phyloP scores from a whole-genome alignment of 2,113 vertebrate genomes.

The Calyptomena viridis region DNA sequence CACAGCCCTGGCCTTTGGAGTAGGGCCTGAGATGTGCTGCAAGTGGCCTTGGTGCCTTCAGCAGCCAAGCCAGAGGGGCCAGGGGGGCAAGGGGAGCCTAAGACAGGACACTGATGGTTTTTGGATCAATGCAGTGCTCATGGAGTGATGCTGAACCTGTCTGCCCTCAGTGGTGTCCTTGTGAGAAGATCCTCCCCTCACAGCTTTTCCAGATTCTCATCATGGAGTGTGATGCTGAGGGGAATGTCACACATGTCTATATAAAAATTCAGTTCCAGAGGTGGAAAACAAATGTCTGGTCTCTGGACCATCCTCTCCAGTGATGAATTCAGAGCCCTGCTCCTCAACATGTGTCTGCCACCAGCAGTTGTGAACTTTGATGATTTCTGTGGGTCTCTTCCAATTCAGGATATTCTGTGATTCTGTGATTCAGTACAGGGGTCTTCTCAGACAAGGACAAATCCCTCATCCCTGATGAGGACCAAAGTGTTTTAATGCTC shows the following conservation, averaged over 20 bases:
- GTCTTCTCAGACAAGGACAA: background rate
- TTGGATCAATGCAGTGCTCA: background rate
- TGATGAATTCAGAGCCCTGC: background rate
- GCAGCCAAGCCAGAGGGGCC: background rate
- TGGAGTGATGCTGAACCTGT: background rate
- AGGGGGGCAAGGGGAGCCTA: background rate
- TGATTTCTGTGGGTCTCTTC: background rate
- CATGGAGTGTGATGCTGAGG: fast-evolving
- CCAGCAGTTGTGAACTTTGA: background rate
- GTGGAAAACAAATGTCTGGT: background rate
- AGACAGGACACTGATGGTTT: background rate
- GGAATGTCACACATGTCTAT: fast-evolving
- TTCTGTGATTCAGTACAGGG: background rate
- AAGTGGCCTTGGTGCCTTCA: background rate
- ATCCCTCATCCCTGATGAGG: background rate
- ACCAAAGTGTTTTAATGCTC: background rate
- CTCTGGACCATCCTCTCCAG: background rate
- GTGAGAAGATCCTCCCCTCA: background rate
- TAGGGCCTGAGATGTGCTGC: background rate
- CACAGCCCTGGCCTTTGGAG: background rate
- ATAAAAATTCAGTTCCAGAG: background rate
- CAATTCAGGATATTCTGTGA: background rate
- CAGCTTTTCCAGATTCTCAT: background rate
- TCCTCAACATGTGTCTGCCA: fast-evolving
- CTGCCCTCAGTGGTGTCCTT: background rate